phyloP scores from a whole-genome alignment of 2,113 vertebrate species.

The Rhabdornis inornatus region DNA sequence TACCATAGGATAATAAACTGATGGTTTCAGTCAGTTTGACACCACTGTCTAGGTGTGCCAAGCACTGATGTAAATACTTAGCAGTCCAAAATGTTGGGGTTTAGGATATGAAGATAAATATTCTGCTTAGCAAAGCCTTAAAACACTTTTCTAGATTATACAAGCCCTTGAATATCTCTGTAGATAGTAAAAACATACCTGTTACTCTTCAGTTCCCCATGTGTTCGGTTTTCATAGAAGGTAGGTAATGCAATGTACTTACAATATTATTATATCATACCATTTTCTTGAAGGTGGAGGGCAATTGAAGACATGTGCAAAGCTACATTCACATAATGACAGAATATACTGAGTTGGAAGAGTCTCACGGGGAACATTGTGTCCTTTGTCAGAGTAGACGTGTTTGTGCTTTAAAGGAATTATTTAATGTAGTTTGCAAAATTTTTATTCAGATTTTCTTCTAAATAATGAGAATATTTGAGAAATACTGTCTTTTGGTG shows the following conservation, averaged over 20 bases:
- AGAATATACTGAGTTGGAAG: not conserved
- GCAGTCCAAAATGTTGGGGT: fast-evolving
- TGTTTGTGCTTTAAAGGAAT: not conserved
- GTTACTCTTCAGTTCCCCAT: not conserved
- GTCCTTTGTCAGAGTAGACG: not conserved
- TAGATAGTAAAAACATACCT: not conserved
- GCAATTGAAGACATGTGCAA: not conserved
- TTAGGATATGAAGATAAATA: not conserved
- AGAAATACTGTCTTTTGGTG: not conserved
- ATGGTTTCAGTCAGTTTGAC: not conserved
- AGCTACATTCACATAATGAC: not conserved
- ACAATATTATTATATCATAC: not conserved
- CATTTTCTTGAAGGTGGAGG: not conserved
- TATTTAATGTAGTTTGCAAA: not conserved
- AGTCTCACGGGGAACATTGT: fast-evolving
- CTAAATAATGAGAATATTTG: not conserved
- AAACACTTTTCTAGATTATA: not conserved
- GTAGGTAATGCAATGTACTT: not conserved
- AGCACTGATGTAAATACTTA: not conserved
- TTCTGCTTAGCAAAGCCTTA: not conserved
- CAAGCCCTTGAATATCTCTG: not conserved
- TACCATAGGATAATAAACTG: not conserved
- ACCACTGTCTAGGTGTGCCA: not conserved
- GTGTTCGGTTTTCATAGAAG: not conserved
- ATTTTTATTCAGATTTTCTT: not conserved